Evolutionary conservation across 2,113 vertebrate genomes (phyloP).

Genomic region (Pithys albifrons): DNA sequence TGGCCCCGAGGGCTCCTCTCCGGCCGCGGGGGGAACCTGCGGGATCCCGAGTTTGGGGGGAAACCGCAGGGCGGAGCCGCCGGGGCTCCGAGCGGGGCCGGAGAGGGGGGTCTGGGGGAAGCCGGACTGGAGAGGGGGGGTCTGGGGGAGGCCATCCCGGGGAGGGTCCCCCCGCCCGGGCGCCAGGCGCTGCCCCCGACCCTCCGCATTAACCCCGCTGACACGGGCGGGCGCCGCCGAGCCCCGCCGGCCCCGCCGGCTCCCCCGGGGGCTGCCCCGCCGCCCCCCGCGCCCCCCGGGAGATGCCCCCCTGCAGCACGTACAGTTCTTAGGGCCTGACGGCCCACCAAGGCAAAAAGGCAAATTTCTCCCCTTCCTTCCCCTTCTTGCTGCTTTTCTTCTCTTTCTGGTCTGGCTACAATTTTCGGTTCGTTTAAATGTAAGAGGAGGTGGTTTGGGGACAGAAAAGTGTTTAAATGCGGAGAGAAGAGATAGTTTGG

Average conservation of each 20-base stretch:
- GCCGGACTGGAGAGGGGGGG: background rate
- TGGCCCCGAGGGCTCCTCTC: background rate
- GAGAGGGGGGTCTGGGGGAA: background rate
- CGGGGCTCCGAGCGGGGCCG: background rate
- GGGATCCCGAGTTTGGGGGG: background rate
- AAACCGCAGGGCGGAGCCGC: background rate
- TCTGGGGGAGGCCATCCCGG: background rate
- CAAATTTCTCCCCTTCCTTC: background rate
- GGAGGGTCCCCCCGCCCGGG: slow-evolving; percentile 47
- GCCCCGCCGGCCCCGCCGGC: background rate
- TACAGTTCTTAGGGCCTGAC: background rate
- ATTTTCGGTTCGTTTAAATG: background rate
- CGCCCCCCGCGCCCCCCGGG: background rate
- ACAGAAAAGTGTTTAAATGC: background rate
- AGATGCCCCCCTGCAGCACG: background rate
- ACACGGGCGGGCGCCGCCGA: slow-evolving; percentile 42
- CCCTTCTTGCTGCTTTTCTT: no score
- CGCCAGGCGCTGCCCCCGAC: slow-evolving; percentile 78
- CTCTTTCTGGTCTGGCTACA: background rate
- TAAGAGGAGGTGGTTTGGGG: no score
- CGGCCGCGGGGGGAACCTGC: no score
- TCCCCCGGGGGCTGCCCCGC: background rate
- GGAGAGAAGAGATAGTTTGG: background rate
- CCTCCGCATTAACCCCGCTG: slow-evolving; percentile 80
- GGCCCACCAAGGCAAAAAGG: background rate